Conservation (phyloP, 2,888 invertebrate genomes). For the Microctonus aethiopoides region DNA sequence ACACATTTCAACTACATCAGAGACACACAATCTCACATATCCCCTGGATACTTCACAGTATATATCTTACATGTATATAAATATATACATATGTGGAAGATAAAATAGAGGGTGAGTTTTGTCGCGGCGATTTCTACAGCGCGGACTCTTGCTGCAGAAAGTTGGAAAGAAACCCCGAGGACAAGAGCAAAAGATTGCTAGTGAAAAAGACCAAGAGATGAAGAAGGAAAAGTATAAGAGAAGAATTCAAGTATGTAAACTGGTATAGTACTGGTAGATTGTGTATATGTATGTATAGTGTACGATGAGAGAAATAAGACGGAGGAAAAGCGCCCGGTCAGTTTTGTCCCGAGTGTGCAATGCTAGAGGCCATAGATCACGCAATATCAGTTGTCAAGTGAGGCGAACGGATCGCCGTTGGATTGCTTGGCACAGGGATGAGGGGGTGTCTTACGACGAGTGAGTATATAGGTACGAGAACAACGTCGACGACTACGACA, state of each 20-base stretch:
- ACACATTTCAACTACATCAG: neutral
- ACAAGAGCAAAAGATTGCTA: neutral
- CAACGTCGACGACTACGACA: slow-evolving; percentile 1
- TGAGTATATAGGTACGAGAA: neutral
- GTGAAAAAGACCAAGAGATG: slow-evolving; percentile 24
- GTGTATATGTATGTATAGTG: slow-evolving; percentile 14
- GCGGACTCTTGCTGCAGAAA: slow-evolving; percentile 25
- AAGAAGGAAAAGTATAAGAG: slow-evolving; percentile 6
- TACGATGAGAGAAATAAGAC: slow-evolving; percentile 33
- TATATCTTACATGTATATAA: neutral
- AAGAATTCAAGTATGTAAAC: slow-evolving; percentile 11
- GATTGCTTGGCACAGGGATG: slow-evolving; percentile 39
- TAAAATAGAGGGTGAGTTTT: slow-evolving; percentile 32
- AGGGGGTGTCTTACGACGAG: slow-evolving; percentile 23
- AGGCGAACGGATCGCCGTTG: slow-evolving; percentile 48
- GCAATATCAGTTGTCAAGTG: slow-evolving; percentile 65
- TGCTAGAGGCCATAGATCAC: slow-evolving; percentile 66
- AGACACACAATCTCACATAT: neutral
- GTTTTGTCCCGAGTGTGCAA: slow-evolving; percentile 66
- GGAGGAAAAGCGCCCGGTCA: slow-evolving; percentile 51
- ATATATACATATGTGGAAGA: neutral
- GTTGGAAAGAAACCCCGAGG: slow-evolving; percentile 23
- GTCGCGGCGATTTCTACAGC: slow-evolving; percentile 26
- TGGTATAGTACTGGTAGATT: neutral
- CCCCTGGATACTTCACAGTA: neutral